Evolutionary conservation across 2,113 vertebrate species (phyloP).

Genomic region (Nansenia antarctica): DNA sequence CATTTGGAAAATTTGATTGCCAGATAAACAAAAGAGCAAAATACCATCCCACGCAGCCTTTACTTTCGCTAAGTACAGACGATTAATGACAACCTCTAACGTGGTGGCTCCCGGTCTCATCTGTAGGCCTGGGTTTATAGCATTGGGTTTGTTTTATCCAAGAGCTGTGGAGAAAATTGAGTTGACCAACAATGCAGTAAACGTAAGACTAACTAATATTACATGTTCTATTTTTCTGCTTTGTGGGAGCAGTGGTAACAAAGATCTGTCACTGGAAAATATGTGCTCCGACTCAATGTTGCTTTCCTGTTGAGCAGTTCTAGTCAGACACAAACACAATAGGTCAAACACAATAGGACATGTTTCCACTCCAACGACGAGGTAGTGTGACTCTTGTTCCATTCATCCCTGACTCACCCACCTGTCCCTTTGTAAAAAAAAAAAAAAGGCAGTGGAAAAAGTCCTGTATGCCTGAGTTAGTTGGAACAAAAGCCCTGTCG

Average conservation of each 20-base stretch:
- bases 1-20: neutral
- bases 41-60: neutral
- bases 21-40: neutral
- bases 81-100: conserved; percentile 11
- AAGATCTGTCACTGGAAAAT: neutral
- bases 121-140: neutral
- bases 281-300: neutral
- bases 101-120: neutral
- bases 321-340: neutral
- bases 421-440: conserved; percentile 35
- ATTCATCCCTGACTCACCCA: conserved; percentile 7
- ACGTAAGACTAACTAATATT: neutral
- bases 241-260: neutral
- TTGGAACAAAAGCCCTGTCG: conserved; percentile 24
- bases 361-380: too few relatives aligned
- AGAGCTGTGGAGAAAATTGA: neutral
- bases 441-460: conserved; percentile 21
- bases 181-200: neutral
- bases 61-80: neutral
- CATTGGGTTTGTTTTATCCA: neutral
- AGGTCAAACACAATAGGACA: too few relatives aligned
- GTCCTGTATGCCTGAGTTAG: conserved; percentile 15
- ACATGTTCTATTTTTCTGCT: neutral
- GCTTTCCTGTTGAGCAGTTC: neutral
- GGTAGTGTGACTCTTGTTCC: neutral